Percentiles rank a stretch among this genome's conserved stretches.
Conservation (phyloP, 1,140 invertebrate species). For the Pseudoatta argentina region DNA sequence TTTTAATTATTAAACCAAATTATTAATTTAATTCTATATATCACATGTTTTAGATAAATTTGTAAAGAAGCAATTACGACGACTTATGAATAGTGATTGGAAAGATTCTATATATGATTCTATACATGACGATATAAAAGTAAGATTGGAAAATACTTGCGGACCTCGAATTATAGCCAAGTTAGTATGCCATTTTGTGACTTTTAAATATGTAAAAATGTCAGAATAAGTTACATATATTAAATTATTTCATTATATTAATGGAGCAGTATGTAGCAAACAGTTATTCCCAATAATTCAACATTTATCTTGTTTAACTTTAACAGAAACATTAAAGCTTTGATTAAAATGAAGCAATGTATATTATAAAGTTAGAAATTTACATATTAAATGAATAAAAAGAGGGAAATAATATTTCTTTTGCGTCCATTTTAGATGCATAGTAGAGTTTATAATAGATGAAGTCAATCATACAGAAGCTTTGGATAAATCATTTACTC, state of each 20-base stretch:
- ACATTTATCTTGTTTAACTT: no score
- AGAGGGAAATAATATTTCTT: not conserved
- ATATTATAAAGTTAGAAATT: not conserved
- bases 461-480: not conserved
- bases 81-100: slow-evolving; percentile 75
- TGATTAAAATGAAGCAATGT: not conserved
- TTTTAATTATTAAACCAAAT: not conserved
- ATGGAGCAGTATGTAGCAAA: no score
- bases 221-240: not conserved
- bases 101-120: slow-evolving; percentile 64
- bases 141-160: slow-evolving; percentile 58
- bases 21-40: not conserved
- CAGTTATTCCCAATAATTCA: no score
- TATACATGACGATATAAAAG: slow-evolving; percentile 71
- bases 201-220: not conserved
- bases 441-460: slow-evolving; percentile 68
- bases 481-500: slow-evolving; percentile 79
- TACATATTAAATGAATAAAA: not conserved
- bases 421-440: slow-evolving; percentile 61
- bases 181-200: slow-evolving; percentile 39
- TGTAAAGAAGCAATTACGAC: slow-evolving; percentile 70
- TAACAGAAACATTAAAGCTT: no score
- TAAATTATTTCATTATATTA: slow-evolving; percentile 9
- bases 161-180: slow-evolving; percentile 69
- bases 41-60: slow-evolving; percentile 75